Evolutionary conservation across 2,888 invertebrate species (phyloP), one percentile per base, ranked within the genome.

Genomic region (Megastigmus dorsalis): DNA sequence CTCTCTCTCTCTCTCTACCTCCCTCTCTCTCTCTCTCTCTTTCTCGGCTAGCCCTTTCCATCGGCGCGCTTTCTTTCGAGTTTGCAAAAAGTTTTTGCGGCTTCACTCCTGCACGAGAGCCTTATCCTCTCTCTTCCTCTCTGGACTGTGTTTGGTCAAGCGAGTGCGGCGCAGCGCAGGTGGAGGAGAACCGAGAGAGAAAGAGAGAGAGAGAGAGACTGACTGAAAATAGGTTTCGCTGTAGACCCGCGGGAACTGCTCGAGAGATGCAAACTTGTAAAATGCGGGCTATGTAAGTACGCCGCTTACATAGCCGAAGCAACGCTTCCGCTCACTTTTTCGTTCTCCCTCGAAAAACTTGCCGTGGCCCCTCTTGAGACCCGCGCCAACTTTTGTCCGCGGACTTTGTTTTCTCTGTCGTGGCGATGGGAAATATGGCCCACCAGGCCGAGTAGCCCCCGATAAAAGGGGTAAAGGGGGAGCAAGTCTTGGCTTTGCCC

Each of bases 81-180:
- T 50, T 50, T 26, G 50, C 41, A 41, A 38, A 43, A 66, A 66
- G 45, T 66, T 66, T 66, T 66, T 66, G 54, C 55, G 66, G 66
- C 66, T 66, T 66, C 55, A 13, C 54, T 38, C 52, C 41, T 13
- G 50, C 26, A 26, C 41, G 26, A 59, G 41, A 60, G 63, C 50
- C 50, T 23, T 62, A 60, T 62, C 62, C 45, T 48, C 28, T 41
- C 26, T 38, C 20, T 10, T 10, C 26, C 20, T 50, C 50, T 20
- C 54, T 57, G n/a, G n/a, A n/a, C n/a, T n/a, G n/a, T 57, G 38
- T 57, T 57, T 57, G 23, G 55, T 57, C 41, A 57, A 57, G 57
- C 38, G 15, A 23, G 18, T n/a, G 20, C 57, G 7, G 23, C 45
- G 13, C n/a, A n/a, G n/a, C 28, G 62, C 45, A 45, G 50, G 50